phyloP scores from a whole-genome alignment of 2,797 vertebrate genomes.

The Enteromius paludinosus region DNA sequence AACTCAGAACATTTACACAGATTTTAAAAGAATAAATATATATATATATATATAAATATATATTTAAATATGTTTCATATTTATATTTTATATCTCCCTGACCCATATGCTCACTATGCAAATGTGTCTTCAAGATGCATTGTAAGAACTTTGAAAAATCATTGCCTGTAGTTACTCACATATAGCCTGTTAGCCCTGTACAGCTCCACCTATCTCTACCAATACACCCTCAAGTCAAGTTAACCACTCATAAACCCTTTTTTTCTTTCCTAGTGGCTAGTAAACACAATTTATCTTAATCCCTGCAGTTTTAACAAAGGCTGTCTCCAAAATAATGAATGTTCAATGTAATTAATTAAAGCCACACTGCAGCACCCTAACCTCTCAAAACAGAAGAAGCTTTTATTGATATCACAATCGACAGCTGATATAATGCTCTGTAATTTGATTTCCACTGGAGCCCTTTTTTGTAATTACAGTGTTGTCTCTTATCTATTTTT shows the following conservation, averaged over 20 bases:
- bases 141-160: constrained; percentile 5
- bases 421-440: constrained; percentile 69
- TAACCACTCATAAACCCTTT: constrained; percentile 57
- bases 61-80: no score
- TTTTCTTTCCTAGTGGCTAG: constrained; percentile 55
- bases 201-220: constrained; percentile 46
- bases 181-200: constrained; percentile 27
- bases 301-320: constrained; percentile 67
- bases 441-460: constrained; percentile 71
- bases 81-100: background rate
- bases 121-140: background rate
- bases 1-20: no score
- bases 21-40: no score
- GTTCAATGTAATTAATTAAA: constrained; percentile 74
- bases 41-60: no score
- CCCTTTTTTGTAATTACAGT: constrained; percentile 69
- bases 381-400: constrained; percentile 64
- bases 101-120: background rate
- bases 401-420: constrained; percentile 73
- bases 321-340: constrained; percentile 71
- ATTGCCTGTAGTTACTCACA: constrained; percentile 9
- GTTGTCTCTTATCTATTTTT: constrained; percentile 68
- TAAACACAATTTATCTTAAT: constrained; percentile 78
- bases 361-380: constrained; percentile 58
- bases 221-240: constrained; percentile 54